Percentiles rank a stretch among this genome's conserved stretches.
Evolutionary conservation across 2,888 invertebrate genomes (phyloP).

Genomic region (Orthonychiurus folsomi): DNA sequence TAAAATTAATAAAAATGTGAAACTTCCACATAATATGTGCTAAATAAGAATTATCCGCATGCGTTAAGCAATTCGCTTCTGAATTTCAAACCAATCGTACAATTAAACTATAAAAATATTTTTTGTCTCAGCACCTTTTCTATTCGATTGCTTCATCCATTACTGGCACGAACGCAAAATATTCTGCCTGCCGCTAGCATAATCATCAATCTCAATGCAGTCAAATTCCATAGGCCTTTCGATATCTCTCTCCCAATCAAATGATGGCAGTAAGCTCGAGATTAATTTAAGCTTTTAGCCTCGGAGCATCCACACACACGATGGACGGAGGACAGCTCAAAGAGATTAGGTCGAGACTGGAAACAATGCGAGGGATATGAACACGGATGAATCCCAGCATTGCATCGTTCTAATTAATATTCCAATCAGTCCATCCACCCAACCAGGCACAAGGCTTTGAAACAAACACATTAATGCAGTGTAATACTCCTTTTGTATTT

Average conservation of each 20-base stretch:
- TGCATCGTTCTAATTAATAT: neutral
- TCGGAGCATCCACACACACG: neutral
- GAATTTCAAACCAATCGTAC: too few species aligned
- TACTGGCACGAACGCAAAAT: too few species aligned
- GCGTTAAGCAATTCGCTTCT: too few species aligned
- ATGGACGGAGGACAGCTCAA: neutral
- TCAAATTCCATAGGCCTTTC: neutral
- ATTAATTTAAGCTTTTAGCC: constrained; percentile 1
- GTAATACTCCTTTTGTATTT: neutral
- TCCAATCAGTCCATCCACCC: neutral
- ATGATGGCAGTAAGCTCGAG: neutral
- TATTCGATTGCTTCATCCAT: too few species aligned
- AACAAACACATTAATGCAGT: neutral
- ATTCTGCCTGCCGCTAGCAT: too few species aligned
- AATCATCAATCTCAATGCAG: neutral
- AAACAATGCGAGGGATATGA: neutral
- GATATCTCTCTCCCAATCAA: neutral
- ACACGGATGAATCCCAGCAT: neutral
- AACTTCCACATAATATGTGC: too few species aligned
- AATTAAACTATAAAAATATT: too few species aligned
- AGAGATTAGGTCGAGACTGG: neutral
- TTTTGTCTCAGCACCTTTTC: too few species aligned
- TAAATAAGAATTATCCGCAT: too few species aligned
- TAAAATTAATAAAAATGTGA: too few species aligned
- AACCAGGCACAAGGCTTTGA: neutral